Base-by-base conservation (phyloP, 2,797 vertebrate genomes). In the Eleutherodactylus coqui region DNA sequence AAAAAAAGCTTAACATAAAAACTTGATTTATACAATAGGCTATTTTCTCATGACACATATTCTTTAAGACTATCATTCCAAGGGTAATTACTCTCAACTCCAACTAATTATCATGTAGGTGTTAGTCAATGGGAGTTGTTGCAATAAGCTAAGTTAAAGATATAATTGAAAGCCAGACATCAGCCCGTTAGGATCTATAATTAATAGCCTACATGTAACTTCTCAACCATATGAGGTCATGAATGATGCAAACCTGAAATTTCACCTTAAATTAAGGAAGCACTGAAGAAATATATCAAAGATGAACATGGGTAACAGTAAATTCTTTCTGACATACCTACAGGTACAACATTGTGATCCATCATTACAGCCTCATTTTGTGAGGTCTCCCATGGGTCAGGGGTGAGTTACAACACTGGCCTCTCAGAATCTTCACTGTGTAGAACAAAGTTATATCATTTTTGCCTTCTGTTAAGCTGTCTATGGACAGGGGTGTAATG, bases 61-160 rank as follows among this genome's bases (percentile, higher is more conserved):
- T n/a, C n/a, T n/a, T n/a, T n/a, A n/a, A n/a, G n/a, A n/a, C n/a
- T 34, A 67, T 32, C 38, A 67, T 62, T 8, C 38, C 60, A 80
- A 47, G 17, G 58, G 58, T 80, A 43, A 80, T 80, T 38, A 43
- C 4, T 45, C 27, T 4, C 8, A 64, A 24, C 8, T 69, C 9
- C 41, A 34, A 80, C 58, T n/a, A 67, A 49, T 64, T 45, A 67
- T 80, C 17, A 49, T 13, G 10, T 13, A 13, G 34, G 78, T 49
- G 60, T 67, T 67, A 29, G 67, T 64, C 60, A 79, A 17, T 77
- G 73, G 73, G 73, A 84, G 43, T 77, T 84, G 73, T 47, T 60
- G 24, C 11, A 67, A 24, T 36, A 49, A 76, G 0, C 2, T 51
- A 49, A 67, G 4, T 3, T 49, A 58, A 79, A 85, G 34, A 36